Evolutionary conservation across 2,797 vertebrate genomes (phyloP).

Genomic region (Gephyroberyx darwinii): DNA sequence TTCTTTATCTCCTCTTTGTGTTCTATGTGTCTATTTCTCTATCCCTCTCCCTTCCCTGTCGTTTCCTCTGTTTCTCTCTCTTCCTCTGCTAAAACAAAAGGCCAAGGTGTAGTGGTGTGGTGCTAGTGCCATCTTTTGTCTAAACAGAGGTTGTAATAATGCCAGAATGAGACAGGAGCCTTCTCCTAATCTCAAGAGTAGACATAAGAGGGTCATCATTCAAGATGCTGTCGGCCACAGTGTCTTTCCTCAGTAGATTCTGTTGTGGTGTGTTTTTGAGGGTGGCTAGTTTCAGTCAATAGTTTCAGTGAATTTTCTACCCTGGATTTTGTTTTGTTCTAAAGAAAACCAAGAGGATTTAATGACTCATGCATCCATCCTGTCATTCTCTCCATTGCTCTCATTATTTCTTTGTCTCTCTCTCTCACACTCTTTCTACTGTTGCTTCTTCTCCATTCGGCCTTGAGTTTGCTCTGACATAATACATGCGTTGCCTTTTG

Average conservation of each 20-base stretch:
- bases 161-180: conserved; percentile 25
- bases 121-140: conserved; percentile 76
- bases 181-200: conserved; percentile 34
- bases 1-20: conserved; percentile 23
- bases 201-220: conserved; percentile 40
- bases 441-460: conserved; percentile 6
- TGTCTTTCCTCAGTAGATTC: conserved; percentile 7
- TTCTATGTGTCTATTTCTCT: conserved; percentile 23
- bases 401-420: neutral
- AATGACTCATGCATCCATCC: conserved; percentile 30
- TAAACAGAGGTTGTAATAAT: conserved; percentile 45
- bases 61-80: neutral
- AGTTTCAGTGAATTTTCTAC: conserved; percentile 47
- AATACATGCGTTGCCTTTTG: conserved; percentile 32
- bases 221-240: conserved; percentile 23
- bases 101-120: conserved; percentile 44
- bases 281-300: conserved; percentile 39
- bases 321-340: conserved; percentile 45
- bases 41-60: conserved; percentile 13
- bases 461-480: conserved; percentile 34
- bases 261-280: neutral
- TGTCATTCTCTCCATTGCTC: neutral
- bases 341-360: conserved; percentile 30
- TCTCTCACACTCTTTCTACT: neutral
- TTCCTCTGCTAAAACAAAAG: conserved; percentile 32